Evolutionary conservation across 2,113 vertebrate genomes (phyloP), one percentile per base, ranked within the genome.

Genomic region (Anseranas semipalmata): DNA sequence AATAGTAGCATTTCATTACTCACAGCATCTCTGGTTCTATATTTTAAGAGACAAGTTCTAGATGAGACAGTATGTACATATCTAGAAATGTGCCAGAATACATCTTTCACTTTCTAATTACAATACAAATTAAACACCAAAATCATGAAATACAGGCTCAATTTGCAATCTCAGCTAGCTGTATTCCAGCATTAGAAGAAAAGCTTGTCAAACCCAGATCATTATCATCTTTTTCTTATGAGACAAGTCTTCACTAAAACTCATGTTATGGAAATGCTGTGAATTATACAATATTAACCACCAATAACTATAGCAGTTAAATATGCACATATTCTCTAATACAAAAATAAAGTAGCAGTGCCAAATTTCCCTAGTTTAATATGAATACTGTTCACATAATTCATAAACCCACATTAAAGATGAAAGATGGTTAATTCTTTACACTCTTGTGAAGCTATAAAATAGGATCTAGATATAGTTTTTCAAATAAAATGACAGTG

Each of bases 261-360:
- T 85, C 13, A 37, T 46, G 9, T 77, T 25, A 75, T 55, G 10
- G 39, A 93, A 76, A 27, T 43, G 35, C 37, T 94, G 80, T 89
- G 63, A 79, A 89, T 73, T 62, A 68, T 28, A 55, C n/a, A 95
- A 8, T 37, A 66, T 58, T 68, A 96, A 88, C 12, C 56, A 79
- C 25, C 30, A 89, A 33, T 85, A 80, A 73, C 43, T 87, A 9
- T 41, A 50, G 24, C 66, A 92, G 76, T 43, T 50, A 80, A 87
- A 60, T 73, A 94, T 66, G 45, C 33, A 83, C n/a, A 60, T 50
- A 87, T 67, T 90, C 55, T 85, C 53, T 84, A 87, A 79, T 9
- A 94, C 27, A 95, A 70, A 96, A 96, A 73, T 62, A 46, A 37
- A 82, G 19, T 74, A 53, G 45, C 48, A 93, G 77, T 93, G 58